Base-by-base conservation (phyloP, 2,113 vertebrate species). In the Euleptes europaea region DNA sequence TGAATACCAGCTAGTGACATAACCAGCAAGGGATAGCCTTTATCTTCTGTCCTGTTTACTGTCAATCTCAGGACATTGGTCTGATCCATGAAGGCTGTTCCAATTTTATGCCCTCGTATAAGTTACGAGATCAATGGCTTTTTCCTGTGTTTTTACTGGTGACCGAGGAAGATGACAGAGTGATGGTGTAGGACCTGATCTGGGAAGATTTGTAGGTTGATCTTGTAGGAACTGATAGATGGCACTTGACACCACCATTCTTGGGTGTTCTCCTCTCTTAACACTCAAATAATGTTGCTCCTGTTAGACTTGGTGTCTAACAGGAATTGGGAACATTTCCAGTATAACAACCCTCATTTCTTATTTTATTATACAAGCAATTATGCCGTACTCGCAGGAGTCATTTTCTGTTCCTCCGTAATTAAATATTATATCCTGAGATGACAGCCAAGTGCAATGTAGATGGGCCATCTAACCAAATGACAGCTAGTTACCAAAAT, bases 391-490 rank as follows among this genome's bases (percentile, higher is more conserved):
- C 5, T 80, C 47, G 26, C 31, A 49, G 3, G 72, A 5, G 21
- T 3, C 15, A 57, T 67, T 78, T 86, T 21, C 28, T 78, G 88
- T 88, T 40, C 26, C 76, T 74, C 42, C 21, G 82, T 72, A 83
- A 26, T 51, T 42, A 60, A 82, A 84, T 65, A 42, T 12, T 82
- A 89, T 2, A 35, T 77, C 78, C 26, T 2, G 1, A 23, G 15
- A 35, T 65, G 67, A 15, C 44, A 85, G 67, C 0, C 0, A 60
- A 69, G 31, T 47, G 31, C 31, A 88, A 84, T 83, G 38, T 14
- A 88, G 42, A 71, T 0, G 0, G 82, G 6, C 28, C 0, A 63
- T 42, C 74, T 33, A 63, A 88, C 47, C 9, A 77, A 79, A 84
- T 21, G 6, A 83, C 86, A 0, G 60, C 66, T 54, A 79, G 26